Evolutionary conservation across 1,140 invertebrate species (phyloP).

Genomic region (Hyles euphorbiae): DNA sequence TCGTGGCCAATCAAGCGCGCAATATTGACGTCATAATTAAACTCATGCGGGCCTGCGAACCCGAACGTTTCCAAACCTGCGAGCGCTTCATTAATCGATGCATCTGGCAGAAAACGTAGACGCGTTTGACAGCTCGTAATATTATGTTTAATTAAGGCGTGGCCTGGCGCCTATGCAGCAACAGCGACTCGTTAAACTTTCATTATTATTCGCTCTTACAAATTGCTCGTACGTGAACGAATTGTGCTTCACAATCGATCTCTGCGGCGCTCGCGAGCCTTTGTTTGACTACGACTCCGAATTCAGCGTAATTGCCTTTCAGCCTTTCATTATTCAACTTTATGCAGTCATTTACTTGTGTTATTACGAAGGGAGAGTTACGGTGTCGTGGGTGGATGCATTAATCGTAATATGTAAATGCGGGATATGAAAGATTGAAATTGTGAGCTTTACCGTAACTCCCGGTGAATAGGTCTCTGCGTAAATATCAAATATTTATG

Average conservation of each 20-base stretch:
- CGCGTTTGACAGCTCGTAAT: constrained; percentile 42
- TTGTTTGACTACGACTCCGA: constrained; percentile 73
- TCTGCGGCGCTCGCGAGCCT: constrained; percentile 54
- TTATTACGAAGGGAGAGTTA: constrained; percentile 68
- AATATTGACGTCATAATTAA: constrained; percentile 5
- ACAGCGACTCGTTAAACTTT: constrained; percentile 67
- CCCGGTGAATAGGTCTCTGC: constrained; percentile 20
- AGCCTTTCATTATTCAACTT: constrained; percentile 74
- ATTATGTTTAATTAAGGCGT: constrained; percentile 62
- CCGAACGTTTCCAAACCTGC: constrained; percentile 20
- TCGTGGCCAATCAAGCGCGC: constrained; percentile 20
- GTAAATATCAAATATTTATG: constrained; percentile 1
- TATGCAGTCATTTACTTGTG: constrained; percentile 73
- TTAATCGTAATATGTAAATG: constrained; percentile 73
- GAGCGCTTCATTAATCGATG: constrained; percentile 25
- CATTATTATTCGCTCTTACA: constrained; percentile 68
- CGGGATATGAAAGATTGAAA: constrained; percentile 67
- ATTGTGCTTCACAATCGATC: constrained; percentile 69
- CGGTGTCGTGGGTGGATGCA: constrained; percentile 69
- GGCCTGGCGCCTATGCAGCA: constrained; percentile 31
- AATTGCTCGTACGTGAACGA: constrained; percentile 71
- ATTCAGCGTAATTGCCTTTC: constrained; percentile 75
- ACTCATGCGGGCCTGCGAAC: neutral
- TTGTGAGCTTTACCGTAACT: constrained; percentile 20
- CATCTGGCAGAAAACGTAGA: constrained; percentile 19